These are phyloP conservation scores for Tenthredo amoena DNA, from an alignment of 2,888 invertebrate species.

Conservation along the genomic window DNA sequence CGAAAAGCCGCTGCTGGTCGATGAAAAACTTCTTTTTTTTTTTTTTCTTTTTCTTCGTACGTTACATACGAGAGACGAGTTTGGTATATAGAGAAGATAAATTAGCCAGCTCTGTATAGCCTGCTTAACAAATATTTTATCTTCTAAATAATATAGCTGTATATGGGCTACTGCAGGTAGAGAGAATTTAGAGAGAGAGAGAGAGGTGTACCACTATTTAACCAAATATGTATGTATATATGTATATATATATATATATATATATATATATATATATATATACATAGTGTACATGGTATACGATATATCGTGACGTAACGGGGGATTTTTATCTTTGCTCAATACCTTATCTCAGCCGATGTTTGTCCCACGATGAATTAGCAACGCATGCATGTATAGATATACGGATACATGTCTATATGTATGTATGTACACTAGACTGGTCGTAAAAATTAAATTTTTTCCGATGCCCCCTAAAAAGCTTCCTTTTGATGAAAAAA, in stretches of 20 bases:
- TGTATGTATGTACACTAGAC: too few species aligned
- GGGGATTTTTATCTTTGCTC: constrained; percentile 64
- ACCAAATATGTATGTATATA: background rate
- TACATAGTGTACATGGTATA: background rate
- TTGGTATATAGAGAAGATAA: too few species aligned
- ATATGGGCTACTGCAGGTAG: background rate
- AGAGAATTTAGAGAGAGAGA: too few species aligned
- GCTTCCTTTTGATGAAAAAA: too few species aligned
- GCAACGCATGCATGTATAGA: background rate
- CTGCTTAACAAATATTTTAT: background rate
- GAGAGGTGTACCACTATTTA: background rate
- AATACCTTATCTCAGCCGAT: constrained; percentile 62
- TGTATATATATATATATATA: background rate
- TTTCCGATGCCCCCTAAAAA: too few species aligned
- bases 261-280: background rate
- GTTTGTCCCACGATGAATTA: constrained; percentile 54
- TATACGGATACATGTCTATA: background rate
- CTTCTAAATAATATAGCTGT: background rate
- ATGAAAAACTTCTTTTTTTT: too few species aligned
- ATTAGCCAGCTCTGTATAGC: background rate
- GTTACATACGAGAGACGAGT: too few species aligned
- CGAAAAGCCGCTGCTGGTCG: too few species aligned
- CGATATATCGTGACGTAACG: constrained; percentile 62
- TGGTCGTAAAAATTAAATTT: too few species aligned
- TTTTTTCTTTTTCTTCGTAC: too few species aligned